Conservation (phyloP, 2,888 invertebrate genomes). For the Neoitamus cyanurus region DNA sequence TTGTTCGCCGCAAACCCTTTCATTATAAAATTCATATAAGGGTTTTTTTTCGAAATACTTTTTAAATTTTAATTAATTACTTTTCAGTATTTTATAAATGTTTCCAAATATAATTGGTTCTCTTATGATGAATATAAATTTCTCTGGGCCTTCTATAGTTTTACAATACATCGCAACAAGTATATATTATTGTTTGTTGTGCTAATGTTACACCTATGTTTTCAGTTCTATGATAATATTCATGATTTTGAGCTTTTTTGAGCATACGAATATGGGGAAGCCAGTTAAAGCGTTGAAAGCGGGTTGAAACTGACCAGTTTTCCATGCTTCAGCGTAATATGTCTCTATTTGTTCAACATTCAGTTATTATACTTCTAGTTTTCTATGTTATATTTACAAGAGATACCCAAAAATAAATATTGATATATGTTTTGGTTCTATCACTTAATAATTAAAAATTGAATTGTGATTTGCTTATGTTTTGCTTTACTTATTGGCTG, state of each 20-base stretch:
- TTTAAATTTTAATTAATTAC: background rate
- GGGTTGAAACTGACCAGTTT: background rate
- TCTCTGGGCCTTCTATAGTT: background rate
- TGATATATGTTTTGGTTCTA: no score
- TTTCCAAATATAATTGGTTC: constrained; percentile 24
- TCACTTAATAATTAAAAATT: no score
- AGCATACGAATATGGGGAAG: background rate
- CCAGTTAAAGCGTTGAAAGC: background rate
- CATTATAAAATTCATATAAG: background rate
- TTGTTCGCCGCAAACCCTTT: constrained; percentile 42
- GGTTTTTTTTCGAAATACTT: constrained; percentile 3
- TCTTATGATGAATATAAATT: background rate
- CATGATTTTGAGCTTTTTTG: background rate
- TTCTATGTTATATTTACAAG: background rate
- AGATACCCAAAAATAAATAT: no score
- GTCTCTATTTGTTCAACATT: background rate
- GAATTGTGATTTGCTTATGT: no score
- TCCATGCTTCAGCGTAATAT: background rate
- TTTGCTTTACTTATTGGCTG: no score
- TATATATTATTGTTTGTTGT: background rate
- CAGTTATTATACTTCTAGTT: background rate
- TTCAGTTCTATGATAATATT: background rate
- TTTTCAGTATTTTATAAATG: background rate
- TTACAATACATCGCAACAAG: background rate
- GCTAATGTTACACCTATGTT: background rate